Evolutionary conservation across 2,888 invertebrate genomes (phyloP).

Genomic region (Microdon myrmicae): DNA sequence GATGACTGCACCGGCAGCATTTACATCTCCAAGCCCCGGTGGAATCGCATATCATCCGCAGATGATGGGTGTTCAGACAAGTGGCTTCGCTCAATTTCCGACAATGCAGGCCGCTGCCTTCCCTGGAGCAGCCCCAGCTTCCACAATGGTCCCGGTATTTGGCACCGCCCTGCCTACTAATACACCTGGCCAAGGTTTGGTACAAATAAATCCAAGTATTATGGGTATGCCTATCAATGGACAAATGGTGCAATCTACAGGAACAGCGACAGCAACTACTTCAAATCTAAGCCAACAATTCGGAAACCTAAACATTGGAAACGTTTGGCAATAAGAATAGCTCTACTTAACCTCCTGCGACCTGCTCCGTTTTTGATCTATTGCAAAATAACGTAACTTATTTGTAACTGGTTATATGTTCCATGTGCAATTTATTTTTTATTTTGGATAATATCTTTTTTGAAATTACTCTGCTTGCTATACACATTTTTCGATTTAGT

Average conservation of each 20-base stretch:
- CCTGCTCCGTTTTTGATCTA: too few species aligned
- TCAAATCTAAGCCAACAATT: conserved; percentile 66
- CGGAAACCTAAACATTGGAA: conserved; percentile 66
- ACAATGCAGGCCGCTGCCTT: conserved; percentile 53
- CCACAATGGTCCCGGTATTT: conserved; percentile 35
- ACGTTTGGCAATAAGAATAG: conserved; percentile 66
- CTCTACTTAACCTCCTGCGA: not conserved
- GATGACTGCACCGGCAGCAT: conserved; percentile 66
- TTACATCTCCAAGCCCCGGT: conserved; percentile 60
- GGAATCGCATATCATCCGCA: conserved; percentile 53
- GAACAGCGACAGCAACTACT: conserved; percentile 56
- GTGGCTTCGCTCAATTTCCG: conserved; percentile 63
- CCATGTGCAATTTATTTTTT: conserved; percentile 38
- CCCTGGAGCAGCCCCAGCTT: conserved; percentile 40
- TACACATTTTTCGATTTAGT: too few species aligned
- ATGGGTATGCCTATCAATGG: conserved; percentile 51
- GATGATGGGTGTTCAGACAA: conserved; percentile 53
- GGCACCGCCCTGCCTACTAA: conserved; percentile 25
- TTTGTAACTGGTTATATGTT: conserved; percentile 20
- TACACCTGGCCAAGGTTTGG: conserved; percentile 58
- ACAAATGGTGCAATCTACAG: conserved; percentile 45
- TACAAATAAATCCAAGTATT: conserved; percentile 60
- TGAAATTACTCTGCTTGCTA: too few species aligned
- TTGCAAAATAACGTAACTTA: too few species aligned
- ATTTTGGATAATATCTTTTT: too few species aligned